Conservation (phyloP, 2,797 vertebrate species). For the Okamejei kenojei region DNA sequence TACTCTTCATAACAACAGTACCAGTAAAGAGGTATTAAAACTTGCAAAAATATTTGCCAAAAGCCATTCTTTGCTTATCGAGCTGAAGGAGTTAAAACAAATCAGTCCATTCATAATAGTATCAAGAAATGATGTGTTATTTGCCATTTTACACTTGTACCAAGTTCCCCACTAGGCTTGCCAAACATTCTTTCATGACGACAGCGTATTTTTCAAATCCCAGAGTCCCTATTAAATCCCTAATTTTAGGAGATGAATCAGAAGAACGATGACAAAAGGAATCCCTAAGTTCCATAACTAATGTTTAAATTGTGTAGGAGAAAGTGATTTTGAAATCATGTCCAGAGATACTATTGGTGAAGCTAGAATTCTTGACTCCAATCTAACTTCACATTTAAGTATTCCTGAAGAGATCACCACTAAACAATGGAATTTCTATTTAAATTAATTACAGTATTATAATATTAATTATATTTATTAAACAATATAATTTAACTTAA, state of each 20-base stretch:
- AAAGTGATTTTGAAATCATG: not conserved
- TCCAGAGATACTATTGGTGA: not conserved
- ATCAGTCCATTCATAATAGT: not conserved
- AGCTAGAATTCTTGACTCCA: not conserved
- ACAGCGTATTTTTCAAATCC: not conserved
- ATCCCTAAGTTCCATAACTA: not conserved
- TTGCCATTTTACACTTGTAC: not conserved
- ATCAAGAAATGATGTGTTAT: not conserved
- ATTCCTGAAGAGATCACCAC: not conserved
- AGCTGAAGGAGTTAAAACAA: not conserved
- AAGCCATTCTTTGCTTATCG: not conserved
- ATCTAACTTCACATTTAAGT: not conserved
- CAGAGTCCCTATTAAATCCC: constrained; percentile 2
- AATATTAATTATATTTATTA: not conserved
- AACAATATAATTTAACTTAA: not conserved
- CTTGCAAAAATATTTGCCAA: not conserved
- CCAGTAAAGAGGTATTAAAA: not conserved
- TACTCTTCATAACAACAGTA: not conserved
- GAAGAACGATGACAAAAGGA: not conserved
- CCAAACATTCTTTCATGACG: not conserved
- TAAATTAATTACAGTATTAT: too few relatives aligned
- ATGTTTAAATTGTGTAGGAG: not conserved
- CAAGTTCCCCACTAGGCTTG: not conserved
- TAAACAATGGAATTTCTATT: not conserved
- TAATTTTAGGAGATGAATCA: not conserved